phyloP scores from a whole-genome alignment of 2,797 vertebrate species.

The Sparus aurata region DNA sequence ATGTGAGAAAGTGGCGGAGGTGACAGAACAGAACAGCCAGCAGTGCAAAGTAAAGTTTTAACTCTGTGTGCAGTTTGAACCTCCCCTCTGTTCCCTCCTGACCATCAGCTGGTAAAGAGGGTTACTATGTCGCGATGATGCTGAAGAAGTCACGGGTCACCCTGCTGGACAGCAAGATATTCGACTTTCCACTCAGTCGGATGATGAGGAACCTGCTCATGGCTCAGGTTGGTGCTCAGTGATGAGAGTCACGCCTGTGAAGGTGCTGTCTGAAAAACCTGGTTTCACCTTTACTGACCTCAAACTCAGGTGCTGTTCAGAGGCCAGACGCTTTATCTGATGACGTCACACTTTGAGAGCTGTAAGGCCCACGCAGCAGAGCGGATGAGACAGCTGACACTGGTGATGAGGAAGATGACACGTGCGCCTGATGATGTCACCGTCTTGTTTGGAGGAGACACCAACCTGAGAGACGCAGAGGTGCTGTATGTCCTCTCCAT shows the following conservation, averaged over 20 bases:
- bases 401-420: constrained; percentile 84
- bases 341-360: constrained; percentile 96
- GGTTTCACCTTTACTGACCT: background rate
- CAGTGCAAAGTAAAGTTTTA: background rate
- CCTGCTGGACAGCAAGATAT: constrained; percentile 86
- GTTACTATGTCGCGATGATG: constrained; percentile 91
- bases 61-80: background rate
- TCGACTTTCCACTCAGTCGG: constrained; percentile 85
- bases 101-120: constrained; percentile 83
- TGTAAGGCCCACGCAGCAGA: constrained; percentile 87
- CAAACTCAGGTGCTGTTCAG: constrained; percentile 83
- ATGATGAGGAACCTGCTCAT: constrained; percentile 93
- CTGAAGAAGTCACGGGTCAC: constrained; percentile 91
- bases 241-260: too few species aligned
- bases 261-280: background rate
- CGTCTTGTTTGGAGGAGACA: constrained; percentile 93
- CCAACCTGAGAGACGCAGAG: constrained; percentile 92
- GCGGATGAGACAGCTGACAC: constrained; percentile 86
- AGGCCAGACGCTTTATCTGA: constrained; percentile 88
- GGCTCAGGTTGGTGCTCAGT: constrained; percentile 84
- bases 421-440: constrained; percentile 83
- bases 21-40: background rate
- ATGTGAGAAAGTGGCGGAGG: background rate
- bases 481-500: constrained; percentile 68
- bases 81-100: background rate